A percentile compares a stretch with the other conserved stretches of the same genome.
Conservation (phyloP, 1,140 invertebrate species). For the Macrosteles quadrilineatus region DNA sequence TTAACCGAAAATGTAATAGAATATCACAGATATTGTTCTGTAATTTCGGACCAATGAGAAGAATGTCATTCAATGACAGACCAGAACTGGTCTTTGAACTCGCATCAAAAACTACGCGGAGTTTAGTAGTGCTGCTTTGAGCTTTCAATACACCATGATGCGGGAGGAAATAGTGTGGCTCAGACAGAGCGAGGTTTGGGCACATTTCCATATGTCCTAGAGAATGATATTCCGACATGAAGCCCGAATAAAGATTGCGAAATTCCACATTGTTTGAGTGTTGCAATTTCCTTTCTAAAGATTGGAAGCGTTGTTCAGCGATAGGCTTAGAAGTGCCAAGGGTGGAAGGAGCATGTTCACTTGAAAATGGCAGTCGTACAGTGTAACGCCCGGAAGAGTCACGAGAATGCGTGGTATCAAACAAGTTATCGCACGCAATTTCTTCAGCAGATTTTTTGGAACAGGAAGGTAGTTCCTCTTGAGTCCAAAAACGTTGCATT, state of each 20-base stretch:
- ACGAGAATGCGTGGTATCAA: background rate
- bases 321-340: background rate
- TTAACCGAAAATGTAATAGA: conserved; percentile 50
- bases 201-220: conserved; percentile 39
- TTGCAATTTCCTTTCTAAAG: background rate
- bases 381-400: no score
- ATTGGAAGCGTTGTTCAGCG: background rate
- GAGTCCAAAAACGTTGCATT: background rate
- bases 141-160: conserved; percentile 44
- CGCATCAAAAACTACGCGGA: conserved; percentile 50
- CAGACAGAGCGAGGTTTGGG: background rate
- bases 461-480: background rate
- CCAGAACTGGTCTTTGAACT: conserved; percentile 45
- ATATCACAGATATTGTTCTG: conserved; percentile 50
- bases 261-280: background rate
- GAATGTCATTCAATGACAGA: conserved; percentile 49
- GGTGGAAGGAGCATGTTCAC: background rate
- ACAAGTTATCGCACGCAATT: no score
- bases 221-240: conserved; percentile 42
- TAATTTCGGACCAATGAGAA: conserved; percentile 50
- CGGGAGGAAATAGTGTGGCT: conserved; percentile 36
- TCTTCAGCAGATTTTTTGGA: background rate
- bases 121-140: conserved; percentile 47
- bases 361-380: background rate
- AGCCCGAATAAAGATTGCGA: conserved; percentile 36